phyloP scores from a whole-genome alignment of 2,888 invertebrate genomes.

The Oscheius sp. region DNA sequence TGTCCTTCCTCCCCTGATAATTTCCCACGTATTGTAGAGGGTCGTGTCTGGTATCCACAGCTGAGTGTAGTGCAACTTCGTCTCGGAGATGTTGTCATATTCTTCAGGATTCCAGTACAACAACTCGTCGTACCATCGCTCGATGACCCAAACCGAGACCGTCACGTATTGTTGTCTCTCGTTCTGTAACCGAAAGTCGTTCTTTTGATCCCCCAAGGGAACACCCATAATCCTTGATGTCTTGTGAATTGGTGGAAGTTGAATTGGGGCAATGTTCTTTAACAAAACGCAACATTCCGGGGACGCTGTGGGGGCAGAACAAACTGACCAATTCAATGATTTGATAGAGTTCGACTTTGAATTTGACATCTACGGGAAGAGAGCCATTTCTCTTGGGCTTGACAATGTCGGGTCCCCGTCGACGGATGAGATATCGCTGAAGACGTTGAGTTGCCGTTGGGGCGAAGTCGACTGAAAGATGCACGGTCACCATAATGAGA shows the following conservation, averaged over 20 bases:
- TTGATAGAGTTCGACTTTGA: constrained; percentile 48
- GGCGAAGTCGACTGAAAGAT: constrained; percentile 3
- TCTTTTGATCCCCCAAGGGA: neutral
- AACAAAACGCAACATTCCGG: too few species aligned
- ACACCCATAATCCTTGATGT: neutral
- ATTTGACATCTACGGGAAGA: constrained; percentile 38
- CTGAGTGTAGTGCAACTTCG: constrained; percentile 38
- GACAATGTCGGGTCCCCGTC: constrained; percentile 39
- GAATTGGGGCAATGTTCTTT: too few species aligned
- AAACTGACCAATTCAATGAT: constrained; percentile 43
- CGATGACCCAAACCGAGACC: constrained; percentile 42
- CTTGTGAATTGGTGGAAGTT: neutral
- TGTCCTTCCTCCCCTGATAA: neutral
- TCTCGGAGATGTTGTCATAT: constrained; percentile 40
- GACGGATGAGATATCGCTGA: constrained; percentile 22
- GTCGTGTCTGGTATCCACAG: constrained; percentile 47
- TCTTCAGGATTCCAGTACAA: constrained; percentile 45
- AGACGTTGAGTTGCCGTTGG: constrained; percentile 29
- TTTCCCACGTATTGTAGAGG: constrained; percentile 43
- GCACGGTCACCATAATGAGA: too few species aligned
- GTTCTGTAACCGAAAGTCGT: constrained; percentile 35
- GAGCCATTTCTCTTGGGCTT: constrained; percentile 38
- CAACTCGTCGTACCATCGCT: constrained; percentile 47
- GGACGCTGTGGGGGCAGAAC: too few species aligned
- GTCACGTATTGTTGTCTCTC: constrained; percentile 46